Conservation (phyloP, 1,140 invertebrate species). For the Trialeurodes vaporariorum region DNA sequence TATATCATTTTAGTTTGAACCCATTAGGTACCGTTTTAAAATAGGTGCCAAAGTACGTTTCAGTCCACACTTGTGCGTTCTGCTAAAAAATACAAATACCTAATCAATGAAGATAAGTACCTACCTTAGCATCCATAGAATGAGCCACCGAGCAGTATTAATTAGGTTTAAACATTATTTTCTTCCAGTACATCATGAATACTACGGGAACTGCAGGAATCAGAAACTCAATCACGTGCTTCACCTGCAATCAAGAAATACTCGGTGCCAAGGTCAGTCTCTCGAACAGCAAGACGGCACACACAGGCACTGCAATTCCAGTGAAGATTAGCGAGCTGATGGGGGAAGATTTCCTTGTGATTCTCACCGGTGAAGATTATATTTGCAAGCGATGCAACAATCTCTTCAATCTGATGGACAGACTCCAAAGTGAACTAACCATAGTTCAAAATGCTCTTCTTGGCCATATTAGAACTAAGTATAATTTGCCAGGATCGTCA, state of each 20-base stretch:
- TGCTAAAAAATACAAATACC: too few species aligned
- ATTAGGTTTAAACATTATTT: too few species aligned
- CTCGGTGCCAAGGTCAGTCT: constrained; percentile 17
- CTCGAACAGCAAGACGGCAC: constrained; percentile 17
- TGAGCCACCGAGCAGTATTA: too few species aligned
- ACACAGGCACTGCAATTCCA: constrained; percentile 22
- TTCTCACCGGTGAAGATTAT: constrained; percentile 22
- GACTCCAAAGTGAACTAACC: constrained; percentile 23
- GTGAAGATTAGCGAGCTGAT: constrained; percentile 26
- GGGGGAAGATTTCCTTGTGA: constrained; percentile 24
- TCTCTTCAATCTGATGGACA: constrained; percentile 24
- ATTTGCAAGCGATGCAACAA: constrained; percentile 23
- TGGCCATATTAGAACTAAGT: constrained; percentile 23
- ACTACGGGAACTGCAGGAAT: too few species aligned
- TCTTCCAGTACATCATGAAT: too few species aligned
- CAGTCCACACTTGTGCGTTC: too few species aligned
- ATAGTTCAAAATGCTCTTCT: constrained; percentile 21
- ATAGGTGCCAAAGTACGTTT: too few species aligned
- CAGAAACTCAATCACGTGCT: constrained; percentile 20
- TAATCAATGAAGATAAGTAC: too few species aligned
- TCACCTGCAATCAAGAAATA: constrained; percentile 22
- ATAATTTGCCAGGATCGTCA: constrained; percentile 14
- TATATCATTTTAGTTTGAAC: too few species aligned
- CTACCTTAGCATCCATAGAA: too few species aligned
- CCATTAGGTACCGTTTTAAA: too few species aligned